Percentiles rank a stretch among this genome's conserved stretches.
phyloP scores from a whole-genome alignment of 2,113 vertebrate genomes.

The Ochotona princeps region DNA sequence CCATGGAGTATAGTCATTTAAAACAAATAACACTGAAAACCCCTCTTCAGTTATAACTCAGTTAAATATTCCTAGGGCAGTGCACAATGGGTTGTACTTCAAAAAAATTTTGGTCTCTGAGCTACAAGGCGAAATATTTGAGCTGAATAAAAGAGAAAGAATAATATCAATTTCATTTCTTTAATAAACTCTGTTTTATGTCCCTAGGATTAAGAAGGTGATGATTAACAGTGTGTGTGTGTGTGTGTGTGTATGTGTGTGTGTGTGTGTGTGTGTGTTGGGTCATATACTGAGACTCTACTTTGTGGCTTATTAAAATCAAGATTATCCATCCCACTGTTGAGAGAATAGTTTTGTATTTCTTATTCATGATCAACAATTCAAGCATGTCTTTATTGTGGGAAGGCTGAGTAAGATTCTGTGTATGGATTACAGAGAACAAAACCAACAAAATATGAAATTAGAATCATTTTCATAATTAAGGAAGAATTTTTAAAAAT shows the following conservation, averaged over 20 bases:
- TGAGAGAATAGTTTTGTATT: background rate
- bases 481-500: background rate
- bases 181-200: background rate
- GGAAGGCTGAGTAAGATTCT: rapidly evolving
- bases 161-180: background rate
- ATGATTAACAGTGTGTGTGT: background rate
- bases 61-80: background rate
- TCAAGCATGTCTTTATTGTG: background rate
- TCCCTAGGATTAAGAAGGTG: background rate
- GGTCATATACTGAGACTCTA: background rate
- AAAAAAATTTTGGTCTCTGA: background rate
- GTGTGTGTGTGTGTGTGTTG: too few species aligned
- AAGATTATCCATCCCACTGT: background rate
- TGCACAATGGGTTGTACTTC: background rate
- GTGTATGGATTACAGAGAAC: background rate
- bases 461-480: background rate
- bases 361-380: background rate
- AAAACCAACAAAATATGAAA: background rate
- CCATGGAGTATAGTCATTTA: background rate
- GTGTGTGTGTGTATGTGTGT: background rate
- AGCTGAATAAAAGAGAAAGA: background rate
- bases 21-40: background rate
- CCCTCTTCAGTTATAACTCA: background rate
- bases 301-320: background rate
- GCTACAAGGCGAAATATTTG: background rate